Evolutionary conservation across 2,888 invertebrate species (phyloP).

Genomic region (Andrena minutula): DNA sequence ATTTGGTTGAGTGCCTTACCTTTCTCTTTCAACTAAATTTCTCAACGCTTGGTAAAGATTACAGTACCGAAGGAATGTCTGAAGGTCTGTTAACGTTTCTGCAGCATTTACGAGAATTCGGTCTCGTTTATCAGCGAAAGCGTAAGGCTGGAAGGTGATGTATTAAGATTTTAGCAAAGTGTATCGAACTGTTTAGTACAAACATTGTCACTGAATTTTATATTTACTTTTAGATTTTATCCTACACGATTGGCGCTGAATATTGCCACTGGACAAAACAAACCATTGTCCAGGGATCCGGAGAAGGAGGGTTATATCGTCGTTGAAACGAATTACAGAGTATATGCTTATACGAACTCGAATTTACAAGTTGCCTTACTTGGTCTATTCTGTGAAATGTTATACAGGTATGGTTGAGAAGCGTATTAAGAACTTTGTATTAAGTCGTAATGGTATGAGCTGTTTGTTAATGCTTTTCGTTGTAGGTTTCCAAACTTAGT

Average conservation of each 20-base stretch:
- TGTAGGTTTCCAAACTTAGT: conserved; percentile 97
- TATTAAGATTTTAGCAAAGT: conserved; percentile 7
- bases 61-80: conserved; percentile 97
- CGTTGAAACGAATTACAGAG: conserved; percentile 97
- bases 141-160: conserved; percentile 87
- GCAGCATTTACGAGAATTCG: conserved; percentile 98
- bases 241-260: conserved; percentile 97
- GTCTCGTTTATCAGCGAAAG: conserved; percentile 97
- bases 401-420: conserved; percentile 89
- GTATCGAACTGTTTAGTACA: conserved; percentile 4
- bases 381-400: conserved; percentile 96
- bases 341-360: conserved; percentile 98
- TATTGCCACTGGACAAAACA: conserved; percentile 88
- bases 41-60: conserved; percentile 97
- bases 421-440: background rate
- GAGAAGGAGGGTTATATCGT: conserved; percentile 92
- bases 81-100: conserved; percentile 95
- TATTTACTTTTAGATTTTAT: conserved; percentile 90
- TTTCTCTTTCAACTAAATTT: conserved; percentile 99
- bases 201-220: conserved; percentile 40
- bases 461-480: conserved; percentile 25
- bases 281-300: conserved; percentile 82
- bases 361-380: conserved; percentile 96
- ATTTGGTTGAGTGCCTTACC: conserved; percentile 96
- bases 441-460: background rate